Conservation (phyloP, 2,797 vertebrate genomes). For the Coendou prehensilis region DNA sequence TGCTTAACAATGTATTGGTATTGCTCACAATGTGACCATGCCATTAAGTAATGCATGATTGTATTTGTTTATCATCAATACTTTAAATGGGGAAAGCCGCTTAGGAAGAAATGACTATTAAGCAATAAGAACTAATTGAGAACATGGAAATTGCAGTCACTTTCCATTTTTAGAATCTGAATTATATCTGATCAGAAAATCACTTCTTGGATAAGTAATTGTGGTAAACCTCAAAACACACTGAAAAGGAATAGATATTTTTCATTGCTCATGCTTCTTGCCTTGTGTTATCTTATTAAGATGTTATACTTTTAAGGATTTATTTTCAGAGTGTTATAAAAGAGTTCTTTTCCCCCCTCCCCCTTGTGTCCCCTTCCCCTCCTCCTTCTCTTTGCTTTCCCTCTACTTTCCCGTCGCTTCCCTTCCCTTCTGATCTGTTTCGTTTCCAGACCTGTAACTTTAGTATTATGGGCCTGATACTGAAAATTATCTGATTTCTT, state of each 20-base stretch:
- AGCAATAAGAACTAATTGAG: background rate
- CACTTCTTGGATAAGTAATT: background rate
- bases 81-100: background rate
- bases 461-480: background rate
- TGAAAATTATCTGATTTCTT: background rate
- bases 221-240: background rate
- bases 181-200: background rate
- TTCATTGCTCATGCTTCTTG: background rate
- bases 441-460: background rate
- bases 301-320: background rate
- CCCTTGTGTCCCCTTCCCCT: rapidly evolving
- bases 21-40: too few species aligned
- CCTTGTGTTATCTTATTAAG: background rate
- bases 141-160: background rate
- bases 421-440: background rate
- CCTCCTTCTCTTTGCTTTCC: background rate
- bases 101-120: background rate
- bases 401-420: background rate
- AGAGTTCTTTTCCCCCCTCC: background rate
- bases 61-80: background rate
- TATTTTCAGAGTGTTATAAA: background rate
- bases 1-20: background rate
- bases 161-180: background rate
- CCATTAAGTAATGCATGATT: background rate
- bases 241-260: background rate